Percentiles rank a stretch among this genome's conserved stretches.
phyloP scores from a whole-genome alignment of 2,888 invertebrate species.

The Zele albiditarsus region DNA sequence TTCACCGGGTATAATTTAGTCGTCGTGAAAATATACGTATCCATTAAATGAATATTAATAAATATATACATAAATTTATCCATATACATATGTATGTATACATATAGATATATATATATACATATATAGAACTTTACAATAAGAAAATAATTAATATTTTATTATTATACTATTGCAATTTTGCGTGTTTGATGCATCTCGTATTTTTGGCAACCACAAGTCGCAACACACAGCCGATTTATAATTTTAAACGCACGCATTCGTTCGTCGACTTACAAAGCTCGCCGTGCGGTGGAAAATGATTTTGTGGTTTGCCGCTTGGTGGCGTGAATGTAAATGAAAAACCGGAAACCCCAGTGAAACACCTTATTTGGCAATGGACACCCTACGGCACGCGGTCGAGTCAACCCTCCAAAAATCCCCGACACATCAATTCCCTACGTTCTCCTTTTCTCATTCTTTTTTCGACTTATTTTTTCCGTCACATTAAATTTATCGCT shows the following conservation, averaged over 20 bases:
- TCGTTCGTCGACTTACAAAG: constrained; percentile 50
- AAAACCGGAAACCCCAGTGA: constrained; percentile 76
- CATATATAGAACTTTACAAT: neutral
- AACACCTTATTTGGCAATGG: constrained; percentile 83
- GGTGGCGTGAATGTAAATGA: constrained; percentile 60
- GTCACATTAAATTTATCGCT: neutral
- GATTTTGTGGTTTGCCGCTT: constrained; percentile 48
- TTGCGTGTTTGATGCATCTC: constrained; percentile 54
- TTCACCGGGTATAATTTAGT: constrained; percentile 9
- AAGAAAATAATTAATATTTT: constrained; percentile 7
- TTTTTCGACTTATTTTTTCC: constrained; percentile 22
- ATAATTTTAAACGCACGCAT: constrained; percentile 58
- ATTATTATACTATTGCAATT: constrained; percentile 48
- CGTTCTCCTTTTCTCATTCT: neutral
- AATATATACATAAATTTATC: neutral
- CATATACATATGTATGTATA: neutral
- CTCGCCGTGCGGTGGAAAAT: constrained; percentile 25
- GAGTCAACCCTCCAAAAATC: constrained; percentile 29
- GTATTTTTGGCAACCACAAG: constrained; percentile 57
- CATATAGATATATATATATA: neutral
- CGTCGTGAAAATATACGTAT: neutral
- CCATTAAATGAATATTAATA: constrained; percentile 7
- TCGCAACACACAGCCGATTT: constrained; percentile 54
- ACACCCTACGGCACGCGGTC: constrained; percentile 64
- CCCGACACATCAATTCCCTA: constrained; percentile 26